These are phyloP conservation scores for Endotricha flammealis DNA, from an alignment of 2,888 invertebrate species.

Conservation along the genomic window DNA sequence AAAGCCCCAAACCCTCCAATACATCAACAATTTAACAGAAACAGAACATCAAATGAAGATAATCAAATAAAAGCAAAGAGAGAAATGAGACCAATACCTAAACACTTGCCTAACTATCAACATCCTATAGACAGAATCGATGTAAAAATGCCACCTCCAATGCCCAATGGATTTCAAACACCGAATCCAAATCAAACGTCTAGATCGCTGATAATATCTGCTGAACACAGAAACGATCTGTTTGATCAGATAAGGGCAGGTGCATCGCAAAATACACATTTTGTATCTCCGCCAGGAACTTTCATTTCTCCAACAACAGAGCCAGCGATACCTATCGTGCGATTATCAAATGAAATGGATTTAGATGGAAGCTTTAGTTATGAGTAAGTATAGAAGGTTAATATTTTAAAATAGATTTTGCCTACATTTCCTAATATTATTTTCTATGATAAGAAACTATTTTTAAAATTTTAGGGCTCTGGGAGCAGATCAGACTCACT, in stretches of 20 bases:
- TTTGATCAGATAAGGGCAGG: slow-evolving; percentile 51
- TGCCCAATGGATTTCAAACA: slow-evolving; percentile 27
- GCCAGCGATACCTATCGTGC: slow-evolving; percentile 70
- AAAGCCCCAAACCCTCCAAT: slow-evolving; percentile 16
- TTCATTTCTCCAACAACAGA: slow-evolving; percentile 64
- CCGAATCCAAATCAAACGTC: slow-evolving; percentile 40
- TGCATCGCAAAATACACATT: slow-evolving; percentile 43
- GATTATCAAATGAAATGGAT: slow-evolving; percentile 75
- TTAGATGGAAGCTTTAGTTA: slow-evolving; percentile 76
- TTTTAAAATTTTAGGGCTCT: slow-evolving; percentile 48
- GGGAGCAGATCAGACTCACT: slow-evolving; percentile 74
- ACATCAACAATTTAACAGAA: slow-evolving; percentile 24
- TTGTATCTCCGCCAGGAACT: slow-evolving; percentile 45
- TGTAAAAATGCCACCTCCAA: slow-evolving; percentile 39
- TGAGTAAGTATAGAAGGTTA: slow-evolving; percentile 74
- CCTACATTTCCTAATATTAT: too few relatives aligned
- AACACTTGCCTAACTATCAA: slow-evolving; percentile 32
- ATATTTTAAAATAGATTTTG: too few relatives aligned
- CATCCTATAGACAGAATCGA: slow-evolving; percentile 56
- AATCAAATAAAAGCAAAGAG: slow-evolving; percentile 32
- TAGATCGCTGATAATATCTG: slow-evolving; percentile 51
- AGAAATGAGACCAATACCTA: slow-evolving; percentile 38
- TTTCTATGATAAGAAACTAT: not conserved
- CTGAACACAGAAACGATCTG: slow-evolving; percentile 46
- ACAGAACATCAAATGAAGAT: slow-evolving; percentile 22